A percentile compares a stretch with the other conserved stretches of the same genome.
Evolutionary conservation across 1,140 invertebrate species (phyloP).

Genomic region (Hirudo medicinalis): DNA sequence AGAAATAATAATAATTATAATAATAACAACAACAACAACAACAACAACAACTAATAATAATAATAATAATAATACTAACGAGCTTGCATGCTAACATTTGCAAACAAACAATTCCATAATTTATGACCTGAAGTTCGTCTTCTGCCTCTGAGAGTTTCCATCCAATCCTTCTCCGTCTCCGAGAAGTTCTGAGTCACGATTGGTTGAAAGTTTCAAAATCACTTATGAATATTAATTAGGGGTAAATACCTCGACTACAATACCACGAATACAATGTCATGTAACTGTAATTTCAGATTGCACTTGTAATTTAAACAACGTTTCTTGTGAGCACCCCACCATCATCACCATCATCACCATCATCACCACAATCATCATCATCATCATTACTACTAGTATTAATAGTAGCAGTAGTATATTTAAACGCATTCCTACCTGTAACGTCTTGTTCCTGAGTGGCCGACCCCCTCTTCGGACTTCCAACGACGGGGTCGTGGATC

Average conservation of each 20-base stretch:
- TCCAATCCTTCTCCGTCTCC: no score
- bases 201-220: no score
- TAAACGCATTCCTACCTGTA: background rate
- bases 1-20: no score
- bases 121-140: no score
- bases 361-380: background rate
- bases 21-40: background rate
- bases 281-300: no score
- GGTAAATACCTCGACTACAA: background rate
- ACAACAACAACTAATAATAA: background rate
- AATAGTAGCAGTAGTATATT: background rate
- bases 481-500: background rate
- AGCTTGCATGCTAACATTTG: background rate
- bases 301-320: no score
- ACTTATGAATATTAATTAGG: no score
- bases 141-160: no score
- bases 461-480: background rate
- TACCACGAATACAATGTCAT: background rate
- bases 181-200: no score
- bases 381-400: background rate
- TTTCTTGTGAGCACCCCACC: no score
- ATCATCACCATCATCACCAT: no score
- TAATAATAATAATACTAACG: no score
- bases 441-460: conserved; percentile 4
- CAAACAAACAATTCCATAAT: background rate